Base-by-base conservation (phyloP, 2,888 invertebrate genomes). In the Steinernema carpocapsae region DNA sequence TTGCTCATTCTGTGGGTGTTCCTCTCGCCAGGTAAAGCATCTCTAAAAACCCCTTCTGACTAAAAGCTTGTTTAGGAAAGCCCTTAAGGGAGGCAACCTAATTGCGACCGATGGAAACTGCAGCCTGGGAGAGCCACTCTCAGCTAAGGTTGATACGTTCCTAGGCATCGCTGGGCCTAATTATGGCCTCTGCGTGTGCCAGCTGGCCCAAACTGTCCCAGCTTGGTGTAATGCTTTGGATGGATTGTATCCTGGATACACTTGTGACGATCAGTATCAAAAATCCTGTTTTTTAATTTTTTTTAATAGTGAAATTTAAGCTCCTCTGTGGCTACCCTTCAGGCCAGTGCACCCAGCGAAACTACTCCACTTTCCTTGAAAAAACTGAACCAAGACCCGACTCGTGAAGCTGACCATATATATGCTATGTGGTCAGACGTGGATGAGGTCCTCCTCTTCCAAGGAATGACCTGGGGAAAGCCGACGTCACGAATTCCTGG, bases 341-440 rank as follows among this genome's bases (percentile, higher is more conserved):
- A 3, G 79, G 83, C n/a, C 78, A 78, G n/a, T 86, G 86, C 76
- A 78, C 83, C 45, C 86, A 86, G 70, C 79, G 82, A 51, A 84
- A 86, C 76, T 86, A 86, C 73, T 86, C 86, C 22, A 82, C 83
- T 43, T 80, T 86, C 73, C 77, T 86, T 26, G 86, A 86, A 75
- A n/a, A 84, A 82, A 52, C 79, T 86, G 17, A 86, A 86, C 76
- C 84, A 84, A 37, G 83, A 85, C 73, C 80, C 80, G 56, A 76
- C 71, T 7, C 72, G 83, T 26, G 86, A 86, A 72, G 86, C 78
- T 17, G 83, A 85, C 51, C 86, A 86, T 75, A 78, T 86, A 32
- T 86, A 86, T 71, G 80, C 86, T 19, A 86, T 86, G 85, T 86
- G 86, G 86, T 84, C 83, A 76, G 85, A 86, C 77, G 84, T 86